Evolutionary conservation across 2,113 vertebrate genomes (phyloP), one percentile per base, ranked within the genome.

Genomic region (Entelurus aequoreus): DNA sequence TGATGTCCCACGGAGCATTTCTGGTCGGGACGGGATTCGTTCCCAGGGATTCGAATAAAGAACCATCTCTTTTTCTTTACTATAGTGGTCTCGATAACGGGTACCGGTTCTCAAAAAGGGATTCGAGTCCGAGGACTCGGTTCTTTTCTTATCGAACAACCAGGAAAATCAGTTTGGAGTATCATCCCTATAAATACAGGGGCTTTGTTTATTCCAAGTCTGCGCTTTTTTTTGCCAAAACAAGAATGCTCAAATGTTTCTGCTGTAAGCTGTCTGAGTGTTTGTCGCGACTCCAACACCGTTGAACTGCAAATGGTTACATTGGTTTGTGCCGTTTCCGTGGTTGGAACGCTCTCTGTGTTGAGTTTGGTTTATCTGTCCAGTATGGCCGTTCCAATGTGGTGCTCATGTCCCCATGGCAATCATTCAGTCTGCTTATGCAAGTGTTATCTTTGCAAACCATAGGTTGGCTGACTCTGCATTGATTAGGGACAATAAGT

Each of bases 381-480:
- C 19, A 60, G 11, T 53, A 37, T n/a, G 3, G 35, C 44, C 28
- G 11, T 47, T 21, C 42, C 63, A 71, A 62, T 11, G 56, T 38
- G 48, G 61, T 47, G 6, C 15, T 16, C 0, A 6, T 67, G 61
- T 60, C 35, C 9, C 21, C 44, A 49, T 54, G 46, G 54, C 5
- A 15, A 28, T 56, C 56, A 64, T 53, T 21, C 15, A n/a, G 63
- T 53, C 48, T 55, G 40, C 9, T 28, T 68, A 42, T 48, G 16
- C 38, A 6, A 60, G 78, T 76, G 78, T 86, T 88, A 90, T 91
- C 90, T 91, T 86, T 5, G 68, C 54, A 68, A 1, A 60, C 15
- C 35, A 72, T 79, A 82, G 56, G 38, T 19, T 19, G 63, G 60
- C 68, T 73, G 78, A 80, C 60, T 52, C 42, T 54, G 48, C 69